Conservation (phyloP, 2,797 vertebrate genomes). For the Astyanax mexicanus region DNA sequence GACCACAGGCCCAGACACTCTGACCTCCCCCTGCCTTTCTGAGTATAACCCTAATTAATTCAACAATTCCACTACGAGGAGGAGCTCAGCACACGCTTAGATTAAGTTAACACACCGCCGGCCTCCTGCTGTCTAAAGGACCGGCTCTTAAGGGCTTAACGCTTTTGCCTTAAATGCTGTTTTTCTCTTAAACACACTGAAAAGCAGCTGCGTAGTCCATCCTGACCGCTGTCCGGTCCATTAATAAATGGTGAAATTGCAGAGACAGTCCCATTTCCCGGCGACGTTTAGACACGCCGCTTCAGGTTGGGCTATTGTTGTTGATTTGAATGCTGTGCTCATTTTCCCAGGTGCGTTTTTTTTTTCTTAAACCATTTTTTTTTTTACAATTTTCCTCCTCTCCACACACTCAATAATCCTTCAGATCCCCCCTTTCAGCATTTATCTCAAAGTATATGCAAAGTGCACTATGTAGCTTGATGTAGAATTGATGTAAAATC, state of each 20-base stretch:
- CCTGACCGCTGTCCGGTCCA: background rate
- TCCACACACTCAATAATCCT: slow-evolving; percentile 21
- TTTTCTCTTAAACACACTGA: slow-evolving; percentile 12
- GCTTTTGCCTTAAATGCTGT: background rate
- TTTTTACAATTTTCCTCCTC: background rate
- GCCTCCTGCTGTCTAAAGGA: slow-evolving; percentile 10
- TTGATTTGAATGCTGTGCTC: slow-evolving; percentile 31
- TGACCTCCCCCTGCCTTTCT: slow-evolving; percentile 14
- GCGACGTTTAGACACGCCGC: background rate
- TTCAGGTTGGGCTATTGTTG: slow-evolving; percentile 4
- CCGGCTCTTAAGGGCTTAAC: slow-evolving; percentile 19
- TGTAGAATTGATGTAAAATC: slow-evolving; percentile 28
- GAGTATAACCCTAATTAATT: slow-evolving; percentile 38
- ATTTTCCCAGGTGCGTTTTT: background rate
- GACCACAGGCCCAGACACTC: background rate
- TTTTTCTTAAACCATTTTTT: background rate
- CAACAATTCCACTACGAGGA: slow-evolving; percentile 18
- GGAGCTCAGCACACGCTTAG: slow-evolving; percentile 13
- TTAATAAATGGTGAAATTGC: slow-evolving; percentile 8
- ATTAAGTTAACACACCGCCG: slow-evolving; percentile 29
- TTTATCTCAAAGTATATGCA: slow-evolving; percentile 7
- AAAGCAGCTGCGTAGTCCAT: slow-evolving; percentile 5
- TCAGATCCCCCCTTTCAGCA: slow-evolving; percentile 22
- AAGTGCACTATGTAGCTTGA: slow-evolving; percentile 25
- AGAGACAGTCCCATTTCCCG: slow-evolving; percentile 23